Conservation (phyloP, 1,140 invertebrate species). For the Ylistrum balloti region DNA sequence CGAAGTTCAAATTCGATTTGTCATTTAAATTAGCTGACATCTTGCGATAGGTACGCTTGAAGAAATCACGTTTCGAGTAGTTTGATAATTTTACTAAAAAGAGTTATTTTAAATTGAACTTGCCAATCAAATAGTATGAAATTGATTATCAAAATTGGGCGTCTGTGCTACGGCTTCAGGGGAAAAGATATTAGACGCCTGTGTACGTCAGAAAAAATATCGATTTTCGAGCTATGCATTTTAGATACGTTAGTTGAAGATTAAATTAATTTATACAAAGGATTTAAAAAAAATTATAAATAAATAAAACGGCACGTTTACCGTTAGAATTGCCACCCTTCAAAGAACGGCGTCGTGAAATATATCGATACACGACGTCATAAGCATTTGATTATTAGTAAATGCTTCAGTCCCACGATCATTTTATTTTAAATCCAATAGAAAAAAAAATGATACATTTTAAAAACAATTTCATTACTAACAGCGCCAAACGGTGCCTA, state of each 20-base stretch:
- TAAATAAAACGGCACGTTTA: no score
- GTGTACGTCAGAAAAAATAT: neutral
- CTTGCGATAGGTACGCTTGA: neutral
- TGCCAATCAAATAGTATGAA: slow-evolving; percentile 9
- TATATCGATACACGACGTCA: neutral
- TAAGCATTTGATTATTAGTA: neutral
- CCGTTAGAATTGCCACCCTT: neutral
- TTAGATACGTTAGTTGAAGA: neutral
- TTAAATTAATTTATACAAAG: neutral
- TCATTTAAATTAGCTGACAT: neutral
- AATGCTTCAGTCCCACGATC: neutral
- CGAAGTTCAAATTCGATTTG: neutral
- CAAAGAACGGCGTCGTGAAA: neutral
- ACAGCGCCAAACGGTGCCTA: neutral
- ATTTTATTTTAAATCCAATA: neutral
- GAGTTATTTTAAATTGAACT: neutral
- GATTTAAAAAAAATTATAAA: neutral
- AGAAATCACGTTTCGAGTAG: neutral
- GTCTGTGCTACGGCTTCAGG: neutral
- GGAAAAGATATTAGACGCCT: neutral
- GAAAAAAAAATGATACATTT: slow-evolving; percentile 18
- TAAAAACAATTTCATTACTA: slow-evolving; percentile 13
- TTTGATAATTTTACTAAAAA: neutral
- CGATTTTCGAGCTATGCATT: neutral
- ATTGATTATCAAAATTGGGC: neutral